Evolutionary conservation across 2,113 vertebrate genomes (phyloP).

Genomic region (Tyrannus savana): DNA sequence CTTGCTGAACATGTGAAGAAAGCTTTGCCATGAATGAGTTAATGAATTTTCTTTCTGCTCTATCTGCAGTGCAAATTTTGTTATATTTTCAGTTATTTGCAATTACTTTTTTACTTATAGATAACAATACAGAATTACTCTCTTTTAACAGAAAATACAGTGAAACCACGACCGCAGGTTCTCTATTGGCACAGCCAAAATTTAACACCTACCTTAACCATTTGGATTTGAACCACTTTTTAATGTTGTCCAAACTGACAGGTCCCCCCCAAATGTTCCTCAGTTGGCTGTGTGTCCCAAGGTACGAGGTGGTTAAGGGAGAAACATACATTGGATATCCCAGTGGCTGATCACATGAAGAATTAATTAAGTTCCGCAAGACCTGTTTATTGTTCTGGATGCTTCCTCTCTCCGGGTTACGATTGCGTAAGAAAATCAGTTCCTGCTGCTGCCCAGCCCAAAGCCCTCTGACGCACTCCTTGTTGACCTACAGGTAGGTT

Average conservation of each 20-base stretch:
- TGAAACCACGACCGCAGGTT: neutral
- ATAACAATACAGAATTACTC: neutral
- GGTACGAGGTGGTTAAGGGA: slow-evolving; percentile 93
- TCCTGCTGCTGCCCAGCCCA: slow-evolving; percentile 99
- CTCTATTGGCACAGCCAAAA: neutral
- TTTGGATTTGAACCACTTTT: slow-evolving; percentile 88
- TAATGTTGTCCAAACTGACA: slow-evolving; percentile 85
- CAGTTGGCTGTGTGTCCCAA: slow-evolving; percentile 89
- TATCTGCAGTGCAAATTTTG: neutral
- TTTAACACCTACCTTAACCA: slow-evolving; percentile 88
- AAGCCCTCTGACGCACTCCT: slow-evolving; percentile 93
- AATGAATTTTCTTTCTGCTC: neutral
- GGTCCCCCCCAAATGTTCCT: slow-evolving; percentile 87
- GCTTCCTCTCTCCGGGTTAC: slow-evolving; percentile 95
- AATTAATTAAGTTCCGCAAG: slow-evolving; percentile 95
- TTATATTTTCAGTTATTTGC: neutral
- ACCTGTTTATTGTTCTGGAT: slow-evolving; percentile 99
- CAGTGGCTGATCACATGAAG: slow-evolving; percentile 96
- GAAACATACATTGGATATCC: slow-evolving; percentile 99
- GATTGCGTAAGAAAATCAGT: slow-evolving; percentile 93
- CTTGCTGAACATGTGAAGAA: neutral
- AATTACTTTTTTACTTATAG: neutral
- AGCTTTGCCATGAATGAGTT: neutral
- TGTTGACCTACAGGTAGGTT: slow-evolving; percentile 86
- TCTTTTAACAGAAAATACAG: neutral